Percentiles rank a stretch among this genome's conserved stretches.
Conservation (phyloP, 2,113 vertebrate genomes). For the Hippocampus comes region DNA sequence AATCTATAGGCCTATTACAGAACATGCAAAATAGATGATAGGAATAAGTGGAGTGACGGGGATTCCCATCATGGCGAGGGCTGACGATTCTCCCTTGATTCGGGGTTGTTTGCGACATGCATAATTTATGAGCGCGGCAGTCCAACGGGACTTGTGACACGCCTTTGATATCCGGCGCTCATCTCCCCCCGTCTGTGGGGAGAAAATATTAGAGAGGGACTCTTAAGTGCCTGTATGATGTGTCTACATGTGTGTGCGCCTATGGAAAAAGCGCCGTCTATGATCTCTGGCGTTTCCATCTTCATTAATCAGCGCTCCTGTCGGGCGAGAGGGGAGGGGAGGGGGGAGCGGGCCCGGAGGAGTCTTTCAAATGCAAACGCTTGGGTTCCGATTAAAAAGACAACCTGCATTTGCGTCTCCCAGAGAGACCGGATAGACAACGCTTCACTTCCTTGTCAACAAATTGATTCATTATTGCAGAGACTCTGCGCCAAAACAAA, state of each 20-base stretch:
- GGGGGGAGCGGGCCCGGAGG: slow-evolving; percentile 41
- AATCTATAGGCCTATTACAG: slow-evolving; percentile 35
- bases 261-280: slow-evolving; percentile 36
- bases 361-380: slow-evolving; percentile 66
- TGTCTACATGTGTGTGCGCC: slow-evolving; percentile 23
- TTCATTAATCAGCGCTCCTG: slow-evolving; percentile 62
- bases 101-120: slow-evolving; percentile 40
- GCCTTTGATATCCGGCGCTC: slow-evolving; percentile 56
- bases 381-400: not conserved
- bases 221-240: slow-evolving; percentile 23
- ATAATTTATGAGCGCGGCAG: slow-evolving; percentile 51
- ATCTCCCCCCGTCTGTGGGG: slow-evolving; percentile 34
- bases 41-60: slow-evolving; percentile 39
- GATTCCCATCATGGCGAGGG: slow-evolving; percentile 37
- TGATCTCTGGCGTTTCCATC: slow-evolving; percentile 50
- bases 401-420: slow-evolving; percentile 44
- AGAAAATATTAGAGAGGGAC: slow-evolving; percentile 23
- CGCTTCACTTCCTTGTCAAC: slow-evolving; percentile 56
- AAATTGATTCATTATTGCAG: slow-evolving; percentile 43
- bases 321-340: slow-evolving; percentile 8
- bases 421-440: slow-evolving; percentile 51
- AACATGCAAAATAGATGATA: slow-evolving; percentile 34
- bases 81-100: slow-evolving; percentile 20
- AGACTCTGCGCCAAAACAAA: slow-evolving; percentile 24
- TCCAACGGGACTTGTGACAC: slow-evolving; percentile 48